phyloP scores from a whole-genome alignment of 1,140 invertebrate species.

The Cepaea nemoralis region DNA sequence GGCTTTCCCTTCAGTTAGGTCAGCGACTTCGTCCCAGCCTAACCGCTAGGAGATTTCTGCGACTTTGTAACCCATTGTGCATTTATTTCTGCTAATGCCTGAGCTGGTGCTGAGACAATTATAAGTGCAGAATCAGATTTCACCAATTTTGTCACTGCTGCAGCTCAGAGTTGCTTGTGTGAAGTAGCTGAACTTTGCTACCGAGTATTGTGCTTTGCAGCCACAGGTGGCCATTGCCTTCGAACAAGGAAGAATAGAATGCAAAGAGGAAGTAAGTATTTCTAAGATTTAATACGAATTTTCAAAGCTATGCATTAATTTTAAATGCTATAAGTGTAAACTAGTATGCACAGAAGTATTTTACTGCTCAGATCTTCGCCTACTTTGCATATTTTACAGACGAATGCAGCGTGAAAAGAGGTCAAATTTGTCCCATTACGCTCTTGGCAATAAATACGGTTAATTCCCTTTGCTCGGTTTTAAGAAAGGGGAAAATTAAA shows the following conservation, averaged over 20 bases:
- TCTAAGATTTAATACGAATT: neutral
- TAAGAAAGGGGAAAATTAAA: no score
- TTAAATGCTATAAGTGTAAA: neutral
- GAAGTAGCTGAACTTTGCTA: conserved; percentile 11
- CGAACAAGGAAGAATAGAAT: conserved; percentile 17
- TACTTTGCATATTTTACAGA: neutral
- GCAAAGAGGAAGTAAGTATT: conserved; percentile 3
- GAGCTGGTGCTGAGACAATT: neutral
- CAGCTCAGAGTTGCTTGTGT: neutral
- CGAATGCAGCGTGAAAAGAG: neutral
- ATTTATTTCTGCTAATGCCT: neutral
- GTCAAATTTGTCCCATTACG: conserved; percentile 15
- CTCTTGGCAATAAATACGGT: neutral
- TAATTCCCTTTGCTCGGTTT: neutral
- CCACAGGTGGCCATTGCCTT: conserved; percentile 25
- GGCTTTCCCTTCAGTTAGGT: conserved; percentile 42
- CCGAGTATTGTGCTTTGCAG: conserved; percentile 1
- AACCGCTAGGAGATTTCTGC: neutral
- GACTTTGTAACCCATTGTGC: neutral
- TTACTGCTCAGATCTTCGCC: no score
- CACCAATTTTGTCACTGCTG: neutral
- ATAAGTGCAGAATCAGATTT: neutral
- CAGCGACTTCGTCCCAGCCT: conserved; percentile 10
- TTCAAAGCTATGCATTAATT: neutral
- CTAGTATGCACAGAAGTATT: no score